A percentile compares a stretch with the other conserved stretches of the same genome.
phyloP scores from a whole-genome alignment of 2,797 vertebrate species.

The Myiotriccus ornatus region DNA sequence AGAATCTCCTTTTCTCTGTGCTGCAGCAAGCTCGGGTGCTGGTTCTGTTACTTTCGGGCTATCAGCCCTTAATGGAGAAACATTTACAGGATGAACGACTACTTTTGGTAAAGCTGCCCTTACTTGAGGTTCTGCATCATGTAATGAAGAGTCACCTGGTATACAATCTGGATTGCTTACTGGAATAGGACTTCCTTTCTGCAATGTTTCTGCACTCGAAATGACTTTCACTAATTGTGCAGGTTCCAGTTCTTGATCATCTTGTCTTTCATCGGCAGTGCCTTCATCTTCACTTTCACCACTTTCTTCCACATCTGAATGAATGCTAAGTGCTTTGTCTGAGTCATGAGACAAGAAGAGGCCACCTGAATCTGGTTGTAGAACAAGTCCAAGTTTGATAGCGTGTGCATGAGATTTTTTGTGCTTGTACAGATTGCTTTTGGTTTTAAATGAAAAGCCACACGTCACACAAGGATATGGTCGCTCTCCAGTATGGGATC shows the following conservation, averaged over 20 bases:
- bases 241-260: conserved; percentile 80
- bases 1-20: conserved; percentile 85
- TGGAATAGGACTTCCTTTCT: conserved; percentile 72
- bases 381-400: conserved; percentile 92
- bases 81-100: conserved; percentile 90
- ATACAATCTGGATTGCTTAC: conserved; percentile 75
- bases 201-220: conserved; percentile 76
- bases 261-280: conserved; percentile 80
- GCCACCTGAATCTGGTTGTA: conserved; percentile 86
- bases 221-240: conserved; percentile 78
- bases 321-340: conserved; percentile 87
- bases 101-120: conserved; percentile 89
- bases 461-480: conserved; percentile 96
- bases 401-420: conserved; percentile 98
- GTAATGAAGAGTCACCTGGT: conserved; percentile 70
- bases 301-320: conserved; percentile 92
- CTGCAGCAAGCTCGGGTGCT: conserved; percentile 81
- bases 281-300: conserved; percentile 95
- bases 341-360: conserved; percentile 92
- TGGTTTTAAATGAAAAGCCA: conserved; percentile 99
- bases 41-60: conserved; percentile 85
- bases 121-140: conserved; percentile 82
- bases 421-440: conserved; percentile 99
- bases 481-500: conserved; percentile 96
- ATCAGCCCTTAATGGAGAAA: conserved; percentile 87